These are phyloP conservation scores for Trissolcus japonicus DNA, from an alignment of 2,888 invertebrate species.

Conservation along the genomic window DNA sequence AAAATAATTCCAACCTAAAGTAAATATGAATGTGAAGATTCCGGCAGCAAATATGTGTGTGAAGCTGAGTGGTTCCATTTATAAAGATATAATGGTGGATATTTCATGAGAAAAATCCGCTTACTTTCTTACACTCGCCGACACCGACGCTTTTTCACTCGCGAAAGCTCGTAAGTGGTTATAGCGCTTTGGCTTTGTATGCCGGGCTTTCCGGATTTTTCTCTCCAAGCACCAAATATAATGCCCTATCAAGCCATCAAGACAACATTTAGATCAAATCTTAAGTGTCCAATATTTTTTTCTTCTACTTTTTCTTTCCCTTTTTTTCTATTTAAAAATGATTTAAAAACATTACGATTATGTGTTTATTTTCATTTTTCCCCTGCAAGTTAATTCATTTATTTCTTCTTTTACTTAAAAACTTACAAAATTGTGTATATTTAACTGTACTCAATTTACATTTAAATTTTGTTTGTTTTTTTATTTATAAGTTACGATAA, in stretches of 20 bases:
- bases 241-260: conserved; percentile 57
- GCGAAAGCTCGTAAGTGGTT: conserved; percentile 74
- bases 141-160: conserved; percentile 65
- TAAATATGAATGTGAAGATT: conserved; percentile 51
- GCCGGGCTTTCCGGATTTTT: conserved; percentile 62
- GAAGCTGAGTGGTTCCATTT: conserved; percentile 74
- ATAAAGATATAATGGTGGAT: conserved; percentile 75
- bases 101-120: conserved; percentile 72
- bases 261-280: conserved; percentile 44
- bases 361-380: background rate
- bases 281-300: conserved; percentile 27
- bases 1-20: conserved; percentile 7
- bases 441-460: too few relatives aligned
- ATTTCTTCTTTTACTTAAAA: too few relatives aligned
- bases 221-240: conserved; percentile 64
- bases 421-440: too few relatives aligned
- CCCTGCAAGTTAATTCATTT: too few relatives aligned
- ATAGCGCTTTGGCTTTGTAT: conserved; percentile 74
- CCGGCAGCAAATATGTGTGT: conserved; percentile 50
- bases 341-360: background rate
- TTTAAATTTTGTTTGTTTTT: too few relatives aligned
- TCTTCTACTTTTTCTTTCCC: conserved; percentile 8
- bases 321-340: conserved; percentile 1
- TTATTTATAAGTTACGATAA: too few relatives aligned
- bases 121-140: conserved; percentile 67